phyloP scores from a whole-genome alignment of 2,113 vertebrate genomes.

The Catagonus wagneri region DNA sequence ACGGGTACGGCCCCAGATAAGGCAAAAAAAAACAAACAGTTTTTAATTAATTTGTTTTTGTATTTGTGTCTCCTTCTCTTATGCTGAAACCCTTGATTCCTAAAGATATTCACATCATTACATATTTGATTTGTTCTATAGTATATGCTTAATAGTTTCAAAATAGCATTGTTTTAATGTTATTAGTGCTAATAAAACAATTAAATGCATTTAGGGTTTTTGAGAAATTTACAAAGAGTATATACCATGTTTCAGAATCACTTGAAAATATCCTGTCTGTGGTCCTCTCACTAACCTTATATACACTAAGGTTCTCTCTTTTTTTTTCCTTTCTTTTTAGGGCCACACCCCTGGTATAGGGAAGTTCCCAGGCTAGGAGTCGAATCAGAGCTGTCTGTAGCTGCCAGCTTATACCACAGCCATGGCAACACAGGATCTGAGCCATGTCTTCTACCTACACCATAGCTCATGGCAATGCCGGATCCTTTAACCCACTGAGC shows the following conservation, averaged over 20 bases:
- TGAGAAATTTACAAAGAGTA: neutral
- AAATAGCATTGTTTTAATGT: neutral
- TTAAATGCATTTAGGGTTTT: neutral
- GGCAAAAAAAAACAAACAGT: no score
- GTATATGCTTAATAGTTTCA: constrained; percentile 25
- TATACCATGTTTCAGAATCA: constrained; percentile 12
- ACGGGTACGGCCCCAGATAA: no score
- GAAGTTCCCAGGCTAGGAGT: no score
- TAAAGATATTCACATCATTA: neutral
- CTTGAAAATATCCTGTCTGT: constrained; percentile 1
- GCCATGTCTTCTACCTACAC: no score
- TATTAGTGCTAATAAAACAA: neutral
- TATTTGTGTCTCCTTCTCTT: constrained; percentile 4
- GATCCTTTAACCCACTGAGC: no score
- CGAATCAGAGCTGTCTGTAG: no score
- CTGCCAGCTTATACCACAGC: no score
- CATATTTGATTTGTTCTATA: neutral
- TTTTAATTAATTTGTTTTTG: neutral
- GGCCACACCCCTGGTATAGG: no score
- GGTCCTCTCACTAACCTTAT: neutral
- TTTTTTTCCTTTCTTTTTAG: neutral
- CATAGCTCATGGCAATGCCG: no score
- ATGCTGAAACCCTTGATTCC: constrained; percentile 24
- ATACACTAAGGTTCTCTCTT: neutral
- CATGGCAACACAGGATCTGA: no score